phyloP scores from a whole-genome alignment of 2,888 invertebrate species.

The Dichetophora obliterata region DNA sequence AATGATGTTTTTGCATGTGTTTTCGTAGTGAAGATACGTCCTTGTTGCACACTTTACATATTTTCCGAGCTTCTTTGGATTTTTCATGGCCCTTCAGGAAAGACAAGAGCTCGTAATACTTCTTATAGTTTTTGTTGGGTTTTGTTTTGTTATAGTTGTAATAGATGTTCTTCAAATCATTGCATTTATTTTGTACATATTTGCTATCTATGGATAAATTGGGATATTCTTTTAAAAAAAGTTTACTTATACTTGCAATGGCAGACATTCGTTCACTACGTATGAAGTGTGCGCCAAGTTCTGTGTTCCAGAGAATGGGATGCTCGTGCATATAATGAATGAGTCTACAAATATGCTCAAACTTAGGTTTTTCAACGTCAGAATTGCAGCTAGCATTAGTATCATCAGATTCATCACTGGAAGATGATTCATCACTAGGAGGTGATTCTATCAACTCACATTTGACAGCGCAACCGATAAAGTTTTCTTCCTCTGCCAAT shows the following conservation, averaged over 20 bases:
- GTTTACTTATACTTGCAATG: not conserved
- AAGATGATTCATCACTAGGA: not conserved
- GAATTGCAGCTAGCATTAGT: no score
- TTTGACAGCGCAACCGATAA: not conserved
- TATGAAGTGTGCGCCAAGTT: not conserved
- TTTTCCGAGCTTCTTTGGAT: not conserved
- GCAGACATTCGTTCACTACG: not conserved
- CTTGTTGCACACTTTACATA: not conserved
- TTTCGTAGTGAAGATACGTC: not conserved
- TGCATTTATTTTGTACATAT: not conserved
- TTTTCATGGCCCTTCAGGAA: not conserved
- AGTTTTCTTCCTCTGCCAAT: not conserved
- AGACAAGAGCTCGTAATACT: not conserved
- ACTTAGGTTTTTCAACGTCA: not conserved
- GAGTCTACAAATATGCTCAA: not conserved
- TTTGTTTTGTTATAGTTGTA: conserved; percentile 1
- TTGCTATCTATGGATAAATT: not conserved
- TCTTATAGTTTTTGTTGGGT: conserved; percentile 9
- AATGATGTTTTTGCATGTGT: not conserved
- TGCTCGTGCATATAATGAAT: conserved; percentile 10
- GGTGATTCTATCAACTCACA: not conserved
- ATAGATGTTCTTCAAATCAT: conserved; percentile 5
- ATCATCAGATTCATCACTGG: not conserved
- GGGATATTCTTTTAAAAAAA: not conserved
- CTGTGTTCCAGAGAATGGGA: conserved; percentile 20